These are phyloP conservation scores for Myzus persicae DNA, from an alignment of 1,140 invertebrate genomes.

Conservation along the genomic window DNA sequence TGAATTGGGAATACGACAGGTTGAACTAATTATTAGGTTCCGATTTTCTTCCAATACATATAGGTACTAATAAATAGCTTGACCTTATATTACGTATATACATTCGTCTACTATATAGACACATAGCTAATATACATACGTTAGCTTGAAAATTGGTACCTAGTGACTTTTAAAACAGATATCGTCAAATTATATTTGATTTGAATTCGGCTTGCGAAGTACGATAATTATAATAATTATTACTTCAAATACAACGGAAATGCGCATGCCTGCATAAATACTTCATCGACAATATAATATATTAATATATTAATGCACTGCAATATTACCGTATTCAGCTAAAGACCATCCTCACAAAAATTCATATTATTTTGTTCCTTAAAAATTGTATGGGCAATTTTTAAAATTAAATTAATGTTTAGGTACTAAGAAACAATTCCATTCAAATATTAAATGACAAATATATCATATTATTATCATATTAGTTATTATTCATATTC, in stretches of 20 bases:
- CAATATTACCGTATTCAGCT: neutral
- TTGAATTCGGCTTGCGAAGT: neutral
- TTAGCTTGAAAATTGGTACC: neutral
- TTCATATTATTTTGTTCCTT: neutral
- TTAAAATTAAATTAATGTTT: neutral
- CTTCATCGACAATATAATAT: neutral
- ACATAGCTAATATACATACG: neutral
- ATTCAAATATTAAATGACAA: neutral
- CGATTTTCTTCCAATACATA: no score
- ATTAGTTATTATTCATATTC: no score
- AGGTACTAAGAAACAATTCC: neutral
- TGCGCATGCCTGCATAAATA: neutral
- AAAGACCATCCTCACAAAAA: neutral
- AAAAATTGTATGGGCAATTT: neutral
- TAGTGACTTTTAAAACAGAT: neutral
- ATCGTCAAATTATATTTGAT: neutral
- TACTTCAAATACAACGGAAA: neutral
- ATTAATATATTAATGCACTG: neutral
- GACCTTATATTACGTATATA: neutral
- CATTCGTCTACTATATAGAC: neutral
- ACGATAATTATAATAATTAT: neutral
- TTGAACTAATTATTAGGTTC: no score
- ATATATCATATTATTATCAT: no score
- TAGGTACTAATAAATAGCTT: no score
- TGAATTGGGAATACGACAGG: no score